phyloP scores from a whole-genome alignment of 2,797 vertebrate species.

The Clarias platycephalus region DNA sequence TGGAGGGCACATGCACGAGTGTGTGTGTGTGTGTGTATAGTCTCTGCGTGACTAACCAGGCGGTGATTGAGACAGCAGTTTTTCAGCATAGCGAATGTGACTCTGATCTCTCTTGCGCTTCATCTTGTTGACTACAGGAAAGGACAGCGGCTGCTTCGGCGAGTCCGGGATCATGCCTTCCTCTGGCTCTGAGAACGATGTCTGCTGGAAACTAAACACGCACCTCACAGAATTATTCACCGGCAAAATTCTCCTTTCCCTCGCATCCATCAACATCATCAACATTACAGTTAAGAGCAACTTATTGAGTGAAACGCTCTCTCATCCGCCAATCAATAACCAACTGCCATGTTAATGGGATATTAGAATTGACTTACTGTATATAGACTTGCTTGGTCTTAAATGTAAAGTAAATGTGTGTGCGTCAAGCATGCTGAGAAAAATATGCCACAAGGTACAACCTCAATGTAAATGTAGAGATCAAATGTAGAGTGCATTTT shows the following conservation, averaged over 20 bases:
- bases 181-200: constrained; percentile 69
- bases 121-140: constrained; percentile 79
- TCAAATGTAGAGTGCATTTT: no score
- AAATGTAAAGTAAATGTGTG: not conserved
- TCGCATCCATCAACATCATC: not conserved
- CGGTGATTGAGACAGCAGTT: constrained; percentile 59
- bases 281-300: not conserved
- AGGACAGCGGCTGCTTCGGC: constrained; percentile 76
- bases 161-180: constrained; percentile 90
- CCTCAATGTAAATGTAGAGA: no score
- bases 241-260: not conserved
- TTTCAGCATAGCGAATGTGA: constrained; percentile 79
- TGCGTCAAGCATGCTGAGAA: not conserved
- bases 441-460: not conserved
- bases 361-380: not conserved
- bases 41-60: constrained; percentile 59
- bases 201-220: constrained; percentile 55
- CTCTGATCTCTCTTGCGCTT: constrained; percentile 76
- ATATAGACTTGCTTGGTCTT: not conserved
- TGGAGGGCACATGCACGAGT: not conserved
- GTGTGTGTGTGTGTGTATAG: not conserved
- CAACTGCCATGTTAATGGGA: not conserved
- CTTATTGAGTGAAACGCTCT: not conserved
- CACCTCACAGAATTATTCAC: not conserved
- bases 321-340: not conserved